phyloP scores from a whole-genome alignment of 53 echinoderm and acorn worm genomes.

The Paracentrotus lividus region DNA sequence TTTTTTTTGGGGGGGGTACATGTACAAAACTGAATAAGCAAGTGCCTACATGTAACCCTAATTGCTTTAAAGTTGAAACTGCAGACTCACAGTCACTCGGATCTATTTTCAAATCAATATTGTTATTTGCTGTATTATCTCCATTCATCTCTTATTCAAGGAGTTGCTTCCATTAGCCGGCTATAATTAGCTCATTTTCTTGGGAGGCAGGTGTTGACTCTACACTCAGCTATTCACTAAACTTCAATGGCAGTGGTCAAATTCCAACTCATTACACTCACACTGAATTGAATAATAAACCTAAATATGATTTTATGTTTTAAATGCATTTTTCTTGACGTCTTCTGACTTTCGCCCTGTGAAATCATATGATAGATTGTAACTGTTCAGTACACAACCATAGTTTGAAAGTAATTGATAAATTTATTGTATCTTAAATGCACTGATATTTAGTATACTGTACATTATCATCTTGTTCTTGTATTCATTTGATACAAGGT shows the following conservation, averaged over 20 bases:
- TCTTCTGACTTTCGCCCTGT: no score
- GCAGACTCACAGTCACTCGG: no score
- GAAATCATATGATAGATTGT: no score
- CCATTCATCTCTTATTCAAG: background rate
- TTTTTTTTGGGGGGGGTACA: no score
- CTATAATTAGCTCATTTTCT: conserved; percentile 9
- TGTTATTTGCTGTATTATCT: no score
- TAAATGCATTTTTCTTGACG: background rate
- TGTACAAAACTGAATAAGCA: no score
- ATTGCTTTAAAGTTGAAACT: no score
- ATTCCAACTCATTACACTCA: background rate
- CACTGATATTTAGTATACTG: background rate
- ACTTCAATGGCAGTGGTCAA: background rate
- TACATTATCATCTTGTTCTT: background rate
- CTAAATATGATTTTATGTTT: no score
- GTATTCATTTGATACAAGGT: background rate
- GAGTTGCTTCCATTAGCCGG: background rate
- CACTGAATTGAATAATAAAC: background rate
- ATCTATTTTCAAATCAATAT: no score
- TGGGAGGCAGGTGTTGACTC: conserved; percentile 25
- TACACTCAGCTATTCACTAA: background rate
- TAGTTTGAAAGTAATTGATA: background rate
- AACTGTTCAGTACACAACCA: no score
- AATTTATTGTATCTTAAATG: background rate
- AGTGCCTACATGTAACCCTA: no score